Conservation (phyloP, 2,888 invertebrate species). For the Hedya salicella region DNA sequence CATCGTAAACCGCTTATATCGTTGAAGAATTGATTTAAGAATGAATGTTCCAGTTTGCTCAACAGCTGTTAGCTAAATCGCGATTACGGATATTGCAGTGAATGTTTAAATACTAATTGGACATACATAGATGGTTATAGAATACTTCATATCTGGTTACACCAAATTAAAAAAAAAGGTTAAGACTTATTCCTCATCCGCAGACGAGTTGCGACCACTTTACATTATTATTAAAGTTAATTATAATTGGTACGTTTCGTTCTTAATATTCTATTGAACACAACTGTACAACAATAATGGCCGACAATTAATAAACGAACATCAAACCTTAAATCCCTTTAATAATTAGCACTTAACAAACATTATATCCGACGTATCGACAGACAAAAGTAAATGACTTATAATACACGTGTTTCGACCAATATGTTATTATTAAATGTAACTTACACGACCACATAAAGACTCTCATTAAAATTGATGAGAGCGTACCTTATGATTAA, state of each 20-base stretch:
- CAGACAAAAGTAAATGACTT: slow-evolving; percentile 33
- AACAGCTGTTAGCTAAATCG: not conserved
- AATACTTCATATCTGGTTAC: too few species aligned
- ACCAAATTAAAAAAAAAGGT: too few species aligned
- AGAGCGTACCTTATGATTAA: slow-evolving; percentile 58
- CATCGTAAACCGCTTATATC: not conserved
- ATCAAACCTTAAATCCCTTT: slow-evolving; percentile 21
- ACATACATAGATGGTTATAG: too few species aligned
- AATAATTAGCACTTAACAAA: slow-evolving; percentile 35
- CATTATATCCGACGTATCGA: slow-evolving; percentile 28
- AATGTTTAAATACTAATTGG: not conserved
- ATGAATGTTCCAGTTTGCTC: not conserved
- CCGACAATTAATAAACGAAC: slow-evolving; percentile 21
- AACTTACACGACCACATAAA: slow-evolving; percentile 32
- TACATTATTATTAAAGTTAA: too few species aligned
- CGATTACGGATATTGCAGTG: not conserved
- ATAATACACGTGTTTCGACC: slow-evolving; percentile 28
- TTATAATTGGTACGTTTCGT: not conserved
- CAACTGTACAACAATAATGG: slow-evolving; percentile 17
- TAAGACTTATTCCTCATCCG: too few species aligned
- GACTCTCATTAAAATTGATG: slow-evolving; percentile 65
- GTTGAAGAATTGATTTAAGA: not conserved
- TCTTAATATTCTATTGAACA: not conserved
- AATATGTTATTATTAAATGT: slow-evolving; percentile 38
- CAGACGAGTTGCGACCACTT: too few species aligned